Evolutionary conservation across 2,888 invertebrate species (phyloP).

Genomic region (Diaphora mendica): DNA sequence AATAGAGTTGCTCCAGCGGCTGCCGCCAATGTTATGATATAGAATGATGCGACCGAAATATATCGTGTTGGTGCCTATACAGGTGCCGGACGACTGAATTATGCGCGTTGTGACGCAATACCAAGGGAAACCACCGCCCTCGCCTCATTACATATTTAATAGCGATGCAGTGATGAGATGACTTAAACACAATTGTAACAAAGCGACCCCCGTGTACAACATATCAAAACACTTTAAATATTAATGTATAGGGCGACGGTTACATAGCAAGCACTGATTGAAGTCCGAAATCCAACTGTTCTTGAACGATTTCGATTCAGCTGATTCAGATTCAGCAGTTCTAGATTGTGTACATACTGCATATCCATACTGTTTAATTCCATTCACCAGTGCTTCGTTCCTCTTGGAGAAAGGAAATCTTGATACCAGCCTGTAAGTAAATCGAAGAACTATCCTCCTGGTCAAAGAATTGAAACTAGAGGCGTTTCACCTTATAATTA

Average conservation of each 20-base stretch:
- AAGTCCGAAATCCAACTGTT: background rate
- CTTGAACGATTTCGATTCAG: too few species aligned
- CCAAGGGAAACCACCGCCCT: background rate
- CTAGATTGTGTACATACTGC: too few species aligned
- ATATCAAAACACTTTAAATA: background rate
- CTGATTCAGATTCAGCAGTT: too few species aligned
- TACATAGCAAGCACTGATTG: background rate
- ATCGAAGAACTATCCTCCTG: too few species aligned
- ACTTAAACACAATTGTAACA: background rate
- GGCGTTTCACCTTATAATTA: too few species aligned
- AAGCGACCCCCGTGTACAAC: background rate
- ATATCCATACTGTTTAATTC: too few species aligned
- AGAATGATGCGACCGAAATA: slow-evolving; percentile 1
- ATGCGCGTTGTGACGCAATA: background rate
- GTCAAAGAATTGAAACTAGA: too few species aligned
- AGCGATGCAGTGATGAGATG: background rate
- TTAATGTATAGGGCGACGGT: background rate
- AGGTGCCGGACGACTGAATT: background rate
- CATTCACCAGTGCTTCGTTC: too few species aligned
- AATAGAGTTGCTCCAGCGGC: background rate
- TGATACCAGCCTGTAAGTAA: too few species aligned
- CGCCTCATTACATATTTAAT: background rate
- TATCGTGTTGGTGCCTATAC: background rate
- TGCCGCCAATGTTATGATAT: background rate
- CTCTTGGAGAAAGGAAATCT: too few species aligned